phyloP scores from a whole-genome alignment of 2,797 vertebrate species.

The Poliocrania exsul region DNA sequence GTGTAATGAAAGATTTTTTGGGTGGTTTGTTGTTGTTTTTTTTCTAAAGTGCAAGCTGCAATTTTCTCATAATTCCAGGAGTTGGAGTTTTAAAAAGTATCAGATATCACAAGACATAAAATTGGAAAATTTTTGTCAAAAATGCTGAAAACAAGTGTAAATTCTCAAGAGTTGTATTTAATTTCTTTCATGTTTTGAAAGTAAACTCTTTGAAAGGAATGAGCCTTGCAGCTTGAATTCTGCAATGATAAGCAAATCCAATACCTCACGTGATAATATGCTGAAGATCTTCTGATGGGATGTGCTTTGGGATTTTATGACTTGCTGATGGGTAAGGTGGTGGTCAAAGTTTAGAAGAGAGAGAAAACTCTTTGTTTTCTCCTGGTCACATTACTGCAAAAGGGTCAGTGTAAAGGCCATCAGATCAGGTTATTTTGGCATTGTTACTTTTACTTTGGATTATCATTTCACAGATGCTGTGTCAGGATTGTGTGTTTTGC shows the following conservation, averaged over 20 bases:
- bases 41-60: not conserved
- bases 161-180: not conserved
- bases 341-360: not conserved
- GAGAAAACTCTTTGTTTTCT: not conserved
- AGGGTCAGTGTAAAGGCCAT: not conserved
- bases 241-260: not conserved
- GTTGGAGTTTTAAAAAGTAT: not conserved
- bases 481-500: not conserved
- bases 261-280: accelerated
- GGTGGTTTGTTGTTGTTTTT: accelerated
- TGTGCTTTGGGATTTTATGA: not conserved
- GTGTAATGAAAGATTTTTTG: not conserved
- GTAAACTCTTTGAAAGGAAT: not conserved
- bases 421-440: not conserved
- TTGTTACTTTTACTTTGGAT: not conserved
- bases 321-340: not conserved
- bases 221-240: not conserved
- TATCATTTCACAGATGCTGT: not conserved
- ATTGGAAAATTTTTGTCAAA: not conserved
- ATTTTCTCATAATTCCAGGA: not conserved
- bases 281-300: not conserved
- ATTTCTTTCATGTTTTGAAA: not conserved
- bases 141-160: not conserved
- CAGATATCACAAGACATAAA: not conserved
- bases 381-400: not conserved